Base-by-base conservation (phyloP, 30 jellyfish, hydroid and myxozoan genomes). In the Cassiopea andromeda region DNA sequence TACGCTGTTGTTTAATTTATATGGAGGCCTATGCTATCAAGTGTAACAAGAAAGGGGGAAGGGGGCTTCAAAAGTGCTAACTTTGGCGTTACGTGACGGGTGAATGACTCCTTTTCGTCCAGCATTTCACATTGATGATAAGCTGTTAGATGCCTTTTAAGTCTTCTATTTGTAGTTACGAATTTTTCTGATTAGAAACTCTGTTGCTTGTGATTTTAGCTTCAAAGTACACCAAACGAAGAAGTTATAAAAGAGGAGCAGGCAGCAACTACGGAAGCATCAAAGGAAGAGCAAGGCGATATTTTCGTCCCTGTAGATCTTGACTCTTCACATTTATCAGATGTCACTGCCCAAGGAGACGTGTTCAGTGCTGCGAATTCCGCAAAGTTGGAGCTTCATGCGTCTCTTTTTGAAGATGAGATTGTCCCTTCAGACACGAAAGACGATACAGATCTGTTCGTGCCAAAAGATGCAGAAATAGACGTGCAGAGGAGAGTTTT, bases 321-420 rank as follows among this genome's bases (percentile, higher is more conserved):
- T 7, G 87, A 85, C 60, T 73, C 93, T 7, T 85, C 93, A 38
- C 68, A 80, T 1, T 61, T 68, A 6, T 57, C 81, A 49, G 78
- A 71, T 3, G 50, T 71, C 9, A 13, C 93, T 9, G 85, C 70
- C 44, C 87, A 75, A 1, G 93, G 74, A 18, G 93, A 85, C 47
- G 69, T 78, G n/a, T 85, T 85, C 74, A 61, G 71, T 43, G 87
- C 87, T 9, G 46, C 93, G 48, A 85, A 85, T 38, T 73, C 93
- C 4, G 60, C 47, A 46, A 85, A 85, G 19, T 78, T 85, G 48
- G 87, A 85, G 82, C 82, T 85, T 64, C 93, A 85, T 58, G 93
- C 93, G 16, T 85, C 93, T 44, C 70, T 85, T 72, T 85, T 85
- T 85, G 93, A 85, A 74, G 93, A 85, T 48, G 93, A 85, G 47